Base-by-base conservation (phyloP, 2,113 vertebrate species). In the Anarhynchus alexandrinus region DNA sequence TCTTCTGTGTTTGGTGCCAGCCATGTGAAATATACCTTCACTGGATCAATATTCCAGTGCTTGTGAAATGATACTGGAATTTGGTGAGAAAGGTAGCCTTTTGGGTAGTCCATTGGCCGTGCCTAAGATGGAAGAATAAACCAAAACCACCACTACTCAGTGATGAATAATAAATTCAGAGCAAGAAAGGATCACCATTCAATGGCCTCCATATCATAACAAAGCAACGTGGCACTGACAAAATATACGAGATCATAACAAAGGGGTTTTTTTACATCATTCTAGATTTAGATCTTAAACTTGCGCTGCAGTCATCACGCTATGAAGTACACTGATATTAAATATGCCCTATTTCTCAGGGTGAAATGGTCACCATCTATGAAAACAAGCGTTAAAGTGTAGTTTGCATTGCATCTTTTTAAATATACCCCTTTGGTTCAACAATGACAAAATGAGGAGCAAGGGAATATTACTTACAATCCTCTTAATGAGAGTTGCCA, bases 11-110 rank as follows among this genome's bases (percentile, higher is more conserved):
- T 96, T 73, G 98, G 97, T 78, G 97, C 98, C 82, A 99, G 96
- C 99, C 99, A 99, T 1, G 98, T 98, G 96, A 98, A 97, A 95
- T 99, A 99, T 22, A 99, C 98, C 72, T 98, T 98, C 30, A 99
- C 89, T 2, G 99, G 99, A 94, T 99, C 98, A 4, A 99, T 98
- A 97, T 99, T 99, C 99, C 99, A 99, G 97, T 99, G 99, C 97
- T 99, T 99, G 97, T 99, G 99, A 97, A 99, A 99, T 1, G 99
- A 99, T 82, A 99, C 97, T n/a, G 99, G 99, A 91, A 99, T 98
- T 91, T 99, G 99, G 97, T 99, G 99, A 93, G 99, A 98, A 91
- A 99, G 98, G 87, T 99, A 99, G 83, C 98, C 99, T 92, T 97
- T 98, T 32, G 99, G 98, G 65, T 99, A 99, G 97, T 99, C 99